Evolutionary conservation across 2,888 invertebrate species (phyloP), one percentile per base, ranked within the genome.

Genomic region (Pseudolycoriella hygida): DNA sequence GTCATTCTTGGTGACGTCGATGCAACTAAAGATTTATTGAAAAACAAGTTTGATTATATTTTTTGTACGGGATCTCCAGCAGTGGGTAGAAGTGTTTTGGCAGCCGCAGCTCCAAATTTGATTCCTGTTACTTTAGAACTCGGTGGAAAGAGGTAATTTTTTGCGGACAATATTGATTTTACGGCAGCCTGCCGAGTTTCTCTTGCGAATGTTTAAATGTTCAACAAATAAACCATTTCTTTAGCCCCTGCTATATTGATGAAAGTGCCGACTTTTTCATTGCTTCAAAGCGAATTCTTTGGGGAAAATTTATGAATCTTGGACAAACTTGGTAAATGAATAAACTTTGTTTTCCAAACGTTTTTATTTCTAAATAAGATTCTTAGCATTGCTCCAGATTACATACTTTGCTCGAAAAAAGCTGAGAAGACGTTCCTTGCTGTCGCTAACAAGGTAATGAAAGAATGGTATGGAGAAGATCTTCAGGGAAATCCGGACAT

Each of bases 61-160:
- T 92, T 97, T 69, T 65, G 61, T 40, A 97, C 97, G 0, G 97
- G 89, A 15, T 85, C 87, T 41, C 79, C 85, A 0, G 62, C 62
- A 43, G 84, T 96, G 14, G 97, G 92, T 25, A 82, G 77, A 66
- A 80, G 90, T 45, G 73, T 98, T 2, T 81, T 89, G 60, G 74
- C 78, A 45, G 92, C 94, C 0, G 92, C 96, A 2, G 85, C 88
- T 50, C 83, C 92, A 60, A 64, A 82, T 63, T 71, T 98, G 44
- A 97, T 96, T 0, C 96, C 97, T 1, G 84, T 87, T 42, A 93
- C 93, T 0, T 67, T 98, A 49, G 96, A 97, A 66, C 68, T 97
- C 46, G 92, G 93, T 38, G 83, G 83, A 19, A 84, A 83, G 60
- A 81, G 80, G 80, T 80, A 56, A 46, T 47, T 17, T 42, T 48